Evolutionary conservation across 2,888 invertebrate species (phyloP), one percentile per base, ranked within the genome.

Genomic region (Dynastes grantii): DNA sequence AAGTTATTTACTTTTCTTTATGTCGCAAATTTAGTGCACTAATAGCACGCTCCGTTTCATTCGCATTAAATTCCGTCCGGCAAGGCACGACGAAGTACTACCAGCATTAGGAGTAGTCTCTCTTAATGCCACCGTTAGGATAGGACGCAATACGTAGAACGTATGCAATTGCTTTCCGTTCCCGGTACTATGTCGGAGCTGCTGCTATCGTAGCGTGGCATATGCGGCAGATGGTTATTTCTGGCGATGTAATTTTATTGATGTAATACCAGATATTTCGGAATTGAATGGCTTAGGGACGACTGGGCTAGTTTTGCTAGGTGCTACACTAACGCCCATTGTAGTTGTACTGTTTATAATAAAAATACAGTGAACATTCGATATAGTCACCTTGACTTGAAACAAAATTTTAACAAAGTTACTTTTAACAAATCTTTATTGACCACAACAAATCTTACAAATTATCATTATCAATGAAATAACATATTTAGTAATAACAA

Each of bases 1-100:
- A 76, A 76, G 68, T 76, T 68, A 76, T 76, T 76, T 76, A 76
- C 67, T 76, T 76, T 76, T 68, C 65, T 76, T 76, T 76, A 76
- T 68, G 68, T 68, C 65, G 53, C 67, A 40, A 76, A 76, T 76
- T 76, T 76, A 76, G 68, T 65, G 68, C 76, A 68, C 68, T 76
- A 76, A 76, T 76, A 61, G 67, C 37, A 76, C 76, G 76, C 68
- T 76, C 51, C 68, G 76, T 68, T 65, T 76, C 76, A 76, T 76
- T 58, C 76, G 76, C 76, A 76, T 76, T 76, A 76, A 68, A 76
- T 76, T 76, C 45, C 40, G 73, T 29, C 61, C 45, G 11, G 27
- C 61, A 40, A 32, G 73, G 61, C 40, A 75, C 61, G 45, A 40
- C 40, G 22, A 51, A 49, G 9, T 9, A 65, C 16, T 16, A 65